Conservation (phyloP, 2,888 invertebrate genomes). For the Sarcophaga variegata region DNA sequence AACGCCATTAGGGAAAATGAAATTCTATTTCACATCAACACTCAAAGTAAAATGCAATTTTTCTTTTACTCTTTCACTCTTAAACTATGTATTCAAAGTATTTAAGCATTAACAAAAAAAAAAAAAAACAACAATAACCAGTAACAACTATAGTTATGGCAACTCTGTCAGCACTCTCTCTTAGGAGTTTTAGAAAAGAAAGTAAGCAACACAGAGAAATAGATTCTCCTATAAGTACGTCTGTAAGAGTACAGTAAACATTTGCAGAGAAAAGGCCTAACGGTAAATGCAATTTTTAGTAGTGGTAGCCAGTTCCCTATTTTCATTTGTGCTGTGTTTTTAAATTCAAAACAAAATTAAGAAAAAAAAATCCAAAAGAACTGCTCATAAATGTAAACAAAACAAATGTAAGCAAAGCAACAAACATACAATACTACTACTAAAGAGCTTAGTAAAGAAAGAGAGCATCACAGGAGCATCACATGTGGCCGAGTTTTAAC, state of each 20-base stretch:
- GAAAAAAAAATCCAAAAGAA: not conserved
- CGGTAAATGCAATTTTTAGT: constrained; percentile 37
- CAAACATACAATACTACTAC: not conserved
- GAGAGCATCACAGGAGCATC: not conserved
- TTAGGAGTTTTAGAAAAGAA: not conserved
- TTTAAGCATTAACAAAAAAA: constrained; percentile 51
- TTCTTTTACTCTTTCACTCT: not conserved
- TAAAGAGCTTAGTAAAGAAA: not conserved
- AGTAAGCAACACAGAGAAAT: too few species aligned
- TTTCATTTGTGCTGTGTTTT: not conserved
- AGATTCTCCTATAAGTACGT: not conserved
- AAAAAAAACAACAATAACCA: not conserved
- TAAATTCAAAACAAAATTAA: not conserved
- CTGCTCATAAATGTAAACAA: constrained; percentile 43
- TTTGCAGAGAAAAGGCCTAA: not conserved
- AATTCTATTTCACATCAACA: constrained; percentile 76
- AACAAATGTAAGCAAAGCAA: not conserved
- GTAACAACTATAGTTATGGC: not conserved
- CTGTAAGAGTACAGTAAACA: not conserved
- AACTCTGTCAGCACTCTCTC: not conserved
- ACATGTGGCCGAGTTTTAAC: constrained; percentile 1
- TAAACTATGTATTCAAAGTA: constrained; percentile 52
- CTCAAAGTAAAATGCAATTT: constrained; percentile 72
- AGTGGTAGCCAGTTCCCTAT: constrained; percentile 20
- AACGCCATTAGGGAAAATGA: constrained; percentile 78